phyloP scores from a whole-genome alignment of 2,888 invertebrate genomes.

The Scaeva pyrastri region DNA sequence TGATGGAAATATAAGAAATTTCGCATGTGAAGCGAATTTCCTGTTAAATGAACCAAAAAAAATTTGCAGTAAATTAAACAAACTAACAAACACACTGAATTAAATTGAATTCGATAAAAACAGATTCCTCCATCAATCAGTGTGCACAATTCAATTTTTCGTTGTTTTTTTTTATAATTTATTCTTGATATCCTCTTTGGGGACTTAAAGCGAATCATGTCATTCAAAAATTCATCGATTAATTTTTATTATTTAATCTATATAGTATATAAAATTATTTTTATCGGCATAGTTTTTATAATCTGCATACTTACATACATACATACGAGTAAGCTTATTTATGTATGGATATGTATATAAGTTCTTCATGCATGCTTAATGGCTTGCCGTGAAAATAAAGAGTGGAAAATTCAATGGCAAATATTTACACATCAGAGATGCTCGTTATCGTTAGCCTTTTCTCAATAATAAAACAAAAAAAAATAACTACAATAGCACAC shows the following conservation, averaged over 20 bases:
- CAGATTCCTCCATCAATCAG: slow-evolving; percentile 33
- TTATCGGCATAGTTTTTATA: not conserved
- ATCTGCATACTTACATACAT: not conserved
- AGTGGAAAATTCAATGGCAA: slow-evolving; percentile 44
- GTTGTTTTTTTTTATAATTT: slow-evolving; percentile 27
- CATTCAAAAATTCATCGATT: slow-evolving; percentile 36
- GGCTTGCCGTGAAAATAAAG: not conserved
- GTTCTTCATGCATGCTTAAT: not conserved
- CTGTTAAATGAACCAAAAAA: too few relatives aligned
- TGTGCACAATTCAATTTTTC: slow-evolving; percentile 38
- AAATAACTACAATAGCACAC: not conserved
- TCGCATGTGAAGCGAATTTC: too few relatives aligned
- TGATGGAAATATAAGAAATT: too few relatives aligned
- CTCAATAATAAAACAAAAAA: slow-evolving; percentile 17
- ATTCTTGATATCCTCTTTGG: slow-evolving; percentile 36
- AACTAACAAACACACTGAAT: not conserved
- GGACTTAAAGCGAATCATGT: slow-evolving; percentile 15
- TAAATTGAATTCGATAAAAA: slow-evolving; percentile 11
- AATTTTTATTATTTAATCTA: slow-evolving; percentile 19
- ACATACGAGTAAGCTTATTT: not conserved
- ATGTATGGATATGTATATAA: not conserved
- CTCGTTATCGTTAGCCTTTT: slow-evolving; percentile 56
- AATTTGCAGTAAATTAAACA: not conserved
- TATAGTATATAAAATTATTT: not conserved
- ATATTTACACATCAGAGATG: slow-evolving; percentile 49